Percentiles rank a stretch among this genome's conserved stretches.
phyloP scores from a whole-genome alignment of 1,140 invertebrate species.

The Macrobrachium rosenbergii region DNA sequence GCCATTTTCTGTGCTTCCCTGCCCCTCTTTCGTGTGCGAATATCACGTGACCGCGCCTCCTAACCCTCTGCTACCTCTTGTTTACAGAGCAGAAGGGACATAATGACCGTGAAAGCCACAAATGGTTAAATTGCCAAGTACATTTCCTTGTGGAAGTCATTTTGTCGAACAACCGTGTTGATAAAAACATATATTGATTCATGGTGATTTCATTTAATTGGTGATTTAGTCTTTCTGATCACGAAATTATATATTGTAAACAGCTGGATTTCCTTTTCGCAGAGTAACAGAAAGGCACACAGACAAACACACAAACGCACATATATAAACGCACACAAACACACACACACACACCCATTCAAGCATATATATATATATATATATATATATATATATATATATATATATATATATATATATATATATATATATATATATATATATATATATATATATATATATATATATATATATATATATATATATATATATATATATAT shows the following conservation, averaged over 20 bases:
- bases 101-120: too few relatives aligned
- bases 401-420: not conserved
- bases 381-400: too few relatives aligned
- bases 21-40: too few relatives aligned
- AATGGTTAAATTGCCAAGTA: too few relatives aligned
- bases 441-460: not conserved
- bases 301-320: not conserved
- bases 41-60: too few relatives aligned
- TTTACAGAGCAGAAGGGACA: too few relatives aligned
- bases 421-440: not conserved
- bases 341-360: too few relatives aligned
- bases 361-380: not conserved
- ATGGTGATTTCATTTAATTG: not conserved
- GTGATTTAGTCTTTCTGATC: too few relatives aligned
- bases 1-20: not conserved
- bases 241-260: not conserved
- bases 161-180: too few relatives aligned
- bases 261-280: not conserved
- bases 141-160: too few relatives aligned
- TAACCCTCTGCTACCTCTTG: too few relatives aligned
- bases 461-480: not conserved
- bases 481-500: not conserved
- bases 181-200: constrained; percentile 14
- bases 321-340: not conserved
- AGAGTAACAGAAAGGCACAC: not conserved